Evolutionary conservation across 2,888 invertebrate genomes (phyloP).

Genomic region (Drosophila meridionalis): DNA sequence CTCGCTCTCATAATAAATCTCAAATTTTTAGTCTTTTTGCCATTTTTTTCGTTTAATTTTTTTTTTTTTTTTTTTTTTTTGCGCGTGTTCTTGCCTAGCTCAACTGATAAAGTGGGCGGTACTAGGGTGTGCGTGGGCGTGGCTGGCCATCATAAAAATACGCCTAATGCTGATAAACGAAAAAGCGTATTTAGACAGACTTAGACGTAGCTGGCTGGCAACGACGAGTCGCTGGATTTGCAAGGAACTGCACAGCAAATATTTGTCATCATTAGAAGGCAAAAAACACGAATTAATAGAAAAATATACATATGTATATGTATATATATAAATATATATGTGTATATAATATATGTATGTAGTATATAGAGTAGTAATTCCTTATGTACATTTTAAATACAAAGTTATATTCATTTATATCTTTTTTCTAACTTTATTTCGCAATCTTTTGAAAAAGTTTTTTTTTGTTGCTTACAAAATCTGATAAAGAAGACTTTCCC

Average conservation of each 20-base stretch:
- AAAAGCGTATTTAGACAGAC: conserved; percentile 56
- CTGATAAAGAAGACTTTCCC: no score
- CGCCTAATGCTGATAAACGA: conserved; percentile 50
- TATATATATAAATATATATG: neutral
- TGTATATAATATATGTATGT: neutral
- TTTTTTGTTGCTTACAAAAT: no score
- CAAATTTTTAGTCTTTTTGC: conserved; percentile 51
- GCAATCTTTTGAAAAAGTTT: conserved; percentile 19
- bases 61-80: conserved; percentile 5
- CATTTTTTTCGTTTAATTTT: conserved; percentile 34
- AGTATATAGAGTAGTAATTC: conserved; percentile 30
- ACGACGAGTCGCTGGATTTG: conserved; percentile 36
- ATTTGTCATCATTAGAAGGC: conserved; percentile 51
- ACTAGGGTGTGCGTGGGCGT: conserved; percentile 5
- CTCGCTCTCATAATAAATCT: conserved; percentile 48
- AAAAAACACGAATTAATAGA: neutral
- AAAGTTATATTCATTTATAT: conserved; percentile 13
- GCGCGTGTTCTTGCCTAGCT: conserved; percentile 43
- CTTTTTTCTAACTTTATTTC: conserved; percentile 11
- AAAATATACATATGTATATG: neutral
- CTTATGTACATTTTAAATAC: conserved; percentile 56
- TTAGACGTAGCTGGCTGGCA: conserved; percentile 21
- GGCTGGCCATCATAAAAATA: conserved; percentile 39
- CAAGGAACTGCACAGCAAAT: conserved; percentile 69
- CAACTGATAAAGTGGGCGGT: conserved; percentile 46